Percentiles rank a stretch among this genome's conserved stretches.
Conservation (phyloP, 1,140 invertebrate genomes). For the Cherax destructor region DNA sequence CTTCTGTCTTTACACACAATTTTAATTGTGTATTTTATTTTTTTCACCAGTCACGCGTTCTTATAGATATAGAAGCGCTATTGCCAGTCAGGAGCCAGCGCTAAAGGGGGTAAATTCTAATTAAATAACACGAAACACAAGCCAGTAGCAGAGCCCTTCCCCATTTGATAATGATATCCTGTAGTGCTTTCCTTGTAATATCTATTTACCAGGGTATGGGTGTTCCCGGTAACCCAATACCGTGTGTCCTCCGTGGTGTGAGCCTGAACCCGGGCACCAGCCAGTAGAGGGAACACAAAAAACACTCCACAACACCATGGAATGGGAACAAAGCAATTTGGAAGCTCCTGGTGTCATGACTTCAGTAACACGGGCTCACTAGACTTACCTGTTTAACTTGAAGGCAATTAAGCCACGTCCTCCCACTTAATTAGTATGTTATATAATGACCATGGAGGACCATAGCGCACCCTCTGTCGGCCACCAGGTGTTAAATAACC, state of each 20-base stretch:
- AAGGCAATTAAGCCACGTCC: background rate
- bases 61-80: background rate
- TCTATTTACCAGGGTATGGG: constrained; percentile 37
- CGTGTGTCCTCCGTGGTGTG: background rate
- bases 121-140: constrained; percentile 8
- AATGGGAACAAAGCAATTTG: background rate
- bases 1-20: constrained; percentile 37
- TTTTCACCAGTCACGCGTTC: background rate
- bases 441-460: no score
- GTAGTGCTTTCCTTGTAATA: constrained; percentile 44
- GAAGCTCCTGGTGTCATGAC: background rate
- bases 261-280: background rate
- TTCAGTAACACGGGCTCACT: background rate
- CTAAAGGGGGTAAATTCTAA: background rate
- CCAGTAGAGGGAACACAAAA: no score
- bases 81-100: background rate
- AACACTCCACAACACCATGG: background rate
- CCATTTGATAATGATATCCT: constrained; percentile 65
- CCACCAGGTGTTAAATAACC: no score
- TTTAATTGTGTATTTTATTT: constrained; percentile 4
- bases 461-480: no score
- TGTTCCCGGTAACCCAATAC: background rate
- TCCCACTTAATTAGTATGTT: no score
- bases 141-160: constrained; percentile 24
- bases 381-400: background rate